Base-by-base conservation (phyloP, 2,113 vertebrate species). In the Sitta europaea region DNA sequence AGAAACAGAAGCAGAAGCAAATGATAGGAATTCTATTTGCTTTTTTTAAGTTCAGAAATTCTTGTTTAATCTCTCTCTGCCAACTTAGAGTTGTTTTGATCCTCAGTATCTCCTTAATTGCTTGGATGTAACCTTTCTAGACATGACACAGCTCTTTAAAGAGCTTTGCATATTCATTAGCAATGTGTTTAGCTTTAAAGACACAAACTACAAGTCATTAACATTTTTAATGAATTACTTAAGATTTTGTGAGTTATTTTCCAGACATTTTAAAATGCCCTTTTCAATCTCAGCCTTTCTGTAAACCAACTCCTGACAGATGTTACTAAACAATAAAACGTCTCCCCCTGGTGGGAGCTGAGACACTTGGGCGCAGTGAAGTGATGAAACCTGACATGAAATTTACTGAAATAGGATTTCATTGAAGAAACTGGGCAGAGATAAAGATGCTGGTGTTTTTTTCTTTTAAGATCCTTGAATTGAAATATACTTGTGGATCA, bases 341-440 rank as follows among this genome's bases (percentile, higher is more conserved):
- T 70, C 91, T 91, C 97, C 97, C 94, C 63, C 97, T 96, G 88
- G 85, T 90, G 97, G 94, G 67, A 86, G 42, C 31, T 47, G 24
- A 2, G 51, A 31, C 51, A 21, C 13, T 59, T 68, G 23, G 12
- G 11, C 0, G 0, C 65, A 47, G 20, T 24, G 19, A 51, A 91
- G 35, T 9, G 5, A 51, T n/a, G 29, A 63, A 51, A 48, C 27
- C 21, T 65, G 68, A 36, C 40, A 10, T 6, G 5, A 88, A 36
- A 85, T 51, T 55, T 58, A 12, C 45, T 65, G 53, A 83, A 50
- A 80, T 33, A 33, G 12, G 6, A 58, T 66, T 65, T 67, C 65
- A 40, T 38, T 54, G 23, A 74, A 66, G 51, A 79, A 85, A 68
- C 3, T 47, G 21, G 27, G 28, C 14, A 14, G 50, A 59, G 11